phyloP scores from a whole-genome alignment of 1,140 invertebrate species.

The Scaptomyza pallida region DNA sequence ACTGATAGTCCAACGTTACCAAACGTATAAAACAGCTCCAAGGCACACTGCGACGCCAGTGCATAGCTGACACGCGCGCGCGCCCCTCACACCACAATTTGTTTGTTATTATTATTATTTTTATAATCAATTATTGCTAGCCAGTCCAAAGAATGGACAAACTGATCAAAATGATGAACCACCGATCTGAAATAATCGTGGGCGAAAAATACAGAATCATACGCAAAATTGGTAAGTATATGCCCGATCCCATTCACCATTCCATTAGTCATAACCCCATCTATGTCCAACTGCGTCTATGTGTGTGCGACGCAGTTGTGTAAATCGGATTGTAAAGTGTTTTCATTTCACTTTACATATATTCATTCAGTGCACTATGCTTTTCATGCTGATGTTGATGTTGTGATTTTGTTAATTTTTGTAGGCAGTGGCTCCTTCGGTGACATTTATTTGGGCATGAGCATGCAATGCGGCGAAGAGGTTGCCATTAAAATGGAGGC shows the following conservation, averaged over 20 bases:
- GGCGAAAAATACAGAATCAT: constrained; percentile 34
- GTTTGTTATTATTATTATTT: constrained; percentile 13
- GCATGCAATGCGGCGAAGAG: constrained; percentile 98
- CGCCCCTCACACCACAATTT: constrained; percentile 1
- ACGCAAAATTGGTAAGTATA: constrained; percentile 41
- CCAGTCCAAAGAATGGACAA: constrained; percentile 27
- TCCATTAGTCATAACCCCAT: constrained; percentile 6
- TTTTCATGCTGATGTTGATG: no score
- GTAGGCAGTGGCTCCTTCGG: constrained; percentile 96
- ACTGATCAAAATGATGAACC: constrained; percentile 38
- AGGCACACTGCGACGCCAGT: constrained; percentile 20
- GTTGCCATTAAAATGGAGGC: constrained; percentile 98
- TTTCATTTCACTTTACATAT: neutral
- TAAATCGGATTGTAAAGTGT: neutral
- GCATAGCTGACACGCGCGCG: constrained; percentile 16
- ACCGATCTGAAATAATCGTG: constrained; percentile 28
- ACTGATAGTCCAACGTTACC: constrained; percentile 14
- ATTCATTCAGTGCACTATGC: neutral
- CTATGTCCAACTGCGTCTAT: neutral
- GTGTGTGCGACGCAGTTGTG: constrained; percentile 2
- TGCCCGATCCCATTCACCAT: neutral
- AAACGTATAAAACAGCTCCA: constrained; percentile 8
- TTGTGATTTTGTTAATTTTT: constrained; percentile 3
- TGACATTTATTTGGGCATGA: constrained; percentile 99
- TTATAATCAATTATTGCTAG: neutral